These are phyloP conservation scores for Catocala nupta DNA, from an alignment of 2,888 invertebrate species.

Conservation along the genomic window DNA sequence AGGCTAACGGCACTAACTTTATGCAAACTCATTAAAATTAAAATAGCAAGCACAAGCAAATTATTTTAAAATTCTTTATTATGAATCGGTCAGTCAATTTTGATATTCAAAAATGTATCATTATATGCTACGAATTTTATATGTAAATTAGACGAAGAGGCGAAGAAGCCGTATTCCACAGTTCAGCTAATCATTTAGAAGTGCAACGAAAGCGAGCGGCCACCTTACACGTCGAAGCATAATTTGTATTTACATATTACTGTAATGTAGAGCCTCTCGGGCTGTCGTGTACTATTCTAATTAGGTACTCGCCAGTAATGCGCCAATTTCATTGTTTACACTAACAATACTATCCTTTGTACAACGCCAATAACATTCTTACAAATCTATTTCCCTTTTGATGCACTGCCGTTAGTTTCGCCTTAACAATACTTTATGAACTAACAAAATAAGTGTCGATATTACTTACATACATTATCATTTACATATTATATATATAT, in stretches of 20 bases:
- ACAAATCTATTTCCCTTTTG: conserved; percentile 78
- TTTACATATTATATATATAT: conserved; percentile 68
- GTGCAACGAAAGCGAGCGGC: conserved; percentile 79
- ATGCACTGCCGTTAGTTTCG: conserved; percentile 81
- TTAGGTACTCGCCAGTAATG: conserved; percentile 88
- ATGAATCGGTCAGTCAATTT: conserved; percentile 67
- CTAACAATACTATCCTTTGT: conserved; percentile 86
- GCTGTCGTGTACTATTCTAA: conserved; percentile 84
- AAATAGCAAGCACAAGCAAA: conserved; percentile 70
- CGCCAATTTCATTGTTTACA: conserved; percentile 85
- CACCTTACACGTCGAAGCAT: conserved; percentile 70
- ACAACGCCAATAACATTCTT: conserved; percentile 85
- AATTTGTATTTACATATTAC: conserved; percentile 77
- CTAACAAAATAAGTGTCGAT: conserved; percentile 86
- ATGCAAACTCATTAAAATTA: conserved; percentile 59
- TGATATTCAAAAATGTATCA: conserved; percentile 48
- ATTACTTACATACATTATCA: conserved; percentile 80
- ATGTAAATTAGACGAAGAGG: conserved; percentile 51
- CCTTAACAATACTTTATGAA: conserved; percentile 78
- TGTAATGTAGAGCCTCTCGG: conserved; percentile 80
- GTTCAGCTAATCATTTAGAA: conserved; percentile 69
- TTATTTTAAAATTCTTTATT: conserved; percentile 55
- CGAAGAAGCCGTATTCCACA: conserved; percentile 59
- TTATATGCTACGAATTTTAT: conserved; percentile 42
- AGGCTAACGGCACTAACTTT: conserved; percentile 54